Conservation (phyloP, 1,140 invertebrate genomes). For the Hyles vespertilio region DNA sequence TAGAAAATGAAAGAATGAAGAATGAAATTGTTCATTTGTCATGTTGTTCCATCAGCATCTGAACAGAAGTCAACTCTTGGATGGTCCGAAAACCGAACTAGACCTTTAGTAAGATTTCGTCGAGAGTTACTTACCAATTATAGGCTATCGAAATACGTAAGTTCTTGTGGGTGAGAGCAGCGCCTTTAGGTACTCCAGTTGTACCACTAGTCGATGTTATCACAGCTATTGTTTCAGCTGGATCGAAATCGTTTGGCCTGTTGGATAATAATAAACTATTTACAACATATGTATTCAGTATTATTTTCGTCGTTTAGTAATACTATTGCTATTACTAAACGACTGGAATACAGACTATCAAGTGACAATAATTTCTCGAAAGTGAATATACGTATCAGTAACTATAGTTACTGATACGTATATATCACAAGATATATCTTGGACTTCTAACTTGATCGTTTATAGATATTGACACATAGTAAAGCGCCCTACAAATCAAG, state of each 20-base stretch:
- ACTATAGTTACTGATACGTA: too few species aligned
- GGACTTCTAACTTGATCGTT: neutral
- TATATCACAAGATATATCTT: too few species aligned
- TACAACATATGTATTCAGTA: too few species aligned
- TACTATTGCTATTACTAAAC: neutral
- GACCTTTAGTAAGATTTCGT: too few species aligned
- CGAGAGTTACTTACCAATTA: conserved; percentile 1
- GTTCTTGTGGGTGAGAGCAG: conserved; percentile 4
- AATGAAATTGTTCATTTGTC: too few species aligned
- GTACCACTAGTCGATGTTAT: conserved; percentile 3
- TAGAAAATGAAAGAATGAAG: too few species aligned
- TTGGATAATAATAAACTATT: too few species aligned
- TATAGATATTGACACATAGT: neutral
- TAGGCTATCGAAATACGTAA: neutral
- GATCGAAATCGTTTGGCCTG: conserved; percentile 5
- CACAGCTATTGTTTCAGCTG: neutral
- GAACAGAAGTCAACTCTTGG: neutral
- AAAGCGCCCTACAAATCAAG: too few species aligned
- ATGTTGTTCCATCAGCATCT: too few species aligned
- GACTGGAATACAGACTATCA: neutral
- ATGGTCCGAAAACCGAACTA: too few species aligned
- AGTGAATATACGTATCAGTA: neutral
- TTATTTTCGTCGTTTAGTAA: neutral
- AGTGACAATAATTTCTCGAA: neutral
- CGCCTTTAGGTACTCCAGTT: conserved; percentile 2